Conservation (phyloP, 92 coral and sea anemone genomes). For the Anthopleura xanthogrammica region DNA sequence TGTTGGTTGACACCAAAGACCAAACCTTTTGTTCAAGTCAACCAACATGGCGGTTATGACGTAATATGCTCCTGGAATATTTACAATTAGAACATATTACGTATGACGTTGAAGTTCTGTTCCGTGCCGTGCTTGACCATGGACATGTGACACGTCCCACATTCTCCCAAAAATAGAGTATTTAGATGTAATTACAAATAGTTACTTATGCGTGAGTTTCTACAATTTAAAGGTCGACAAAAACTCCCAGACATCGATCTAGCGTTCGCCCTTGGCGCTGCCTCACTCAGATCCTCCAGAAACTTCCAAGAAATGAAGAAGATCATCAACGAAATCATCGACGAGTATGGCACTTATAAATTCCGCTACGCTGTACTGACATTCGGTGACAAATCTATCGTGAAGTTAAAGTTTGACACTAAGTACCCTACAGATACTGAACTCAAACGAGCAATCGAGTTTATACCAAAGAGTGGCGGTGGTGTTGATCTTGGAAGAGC, state of each 20-base stretch:
- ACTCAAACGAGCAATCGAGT: conserved; percentile 37
- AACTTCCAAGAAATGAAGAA: conserved; percentile 71
- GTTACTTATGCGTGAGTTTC: background rate
- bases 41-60: too few species aligned
- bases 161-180: too few species aligned
- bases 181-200: background rate
- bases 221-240: conserved; percentile 5
- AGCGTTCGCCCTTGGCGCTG: conserved; percentile 67
- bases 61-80: too few species aligned
- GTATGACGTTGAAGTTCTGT: too few species aligned
- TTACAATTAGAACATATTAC: too few species aligned
- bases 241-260: conserved; percentile 60
- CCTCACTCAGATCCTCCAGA: conserved; percentile 43
- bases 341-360: conserved; percentile 53
- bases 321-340: conserved; percentile 57
- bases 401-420: conserved; percentile 50
- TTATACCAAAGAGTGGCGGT: conserved; percentile 41
- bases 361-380: conserved; percentile 59
- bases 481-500: conserved; percentile 55
- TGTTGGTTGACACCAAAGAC: too few species aligned
- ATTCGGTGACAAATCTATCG: conserved; percentile 45
- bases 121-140: too few species aligned
- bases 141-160: too few species aligned
- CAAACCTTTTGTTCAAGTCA: too few species aligned
- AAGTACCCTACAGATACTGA: conserved; percentile 32